Conservation (phyloP, 2,113 vertebrate species). For the Struthio camelus region DNA sequence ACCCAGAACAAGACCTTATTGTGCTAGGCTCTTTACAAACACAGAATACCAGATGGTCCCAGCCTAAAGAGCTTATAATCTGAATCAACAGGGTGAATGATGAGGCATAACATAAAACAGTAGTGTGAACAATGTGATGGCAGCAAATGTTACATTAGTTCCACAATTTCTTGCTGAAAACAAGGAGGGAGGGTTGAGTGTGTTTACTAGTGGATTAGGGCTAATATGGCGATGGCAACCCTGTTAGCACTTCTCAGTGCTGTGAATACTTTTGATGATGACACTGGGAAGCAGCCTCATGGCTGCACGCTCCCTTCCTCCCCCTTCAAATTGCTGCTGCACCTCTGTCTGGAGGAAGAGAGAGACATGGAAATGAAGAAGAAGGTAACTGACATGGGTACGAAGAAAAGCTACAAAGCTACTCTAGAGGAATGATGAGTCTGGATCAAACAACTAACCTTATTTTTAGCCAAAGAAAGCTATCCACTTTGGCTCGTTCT, state of each 20-base stretch:
- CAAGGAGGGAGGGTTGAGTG: background rate
- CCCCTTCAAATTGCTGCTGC: background rate
- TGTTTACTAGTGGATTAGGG: background rate
- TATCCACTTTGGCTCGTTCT: background rate
- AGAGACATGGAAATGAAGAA: background rate
- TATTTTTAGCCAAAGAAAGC: background rate
- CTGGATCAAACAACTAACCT: background rate
- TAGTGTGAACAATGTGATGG: slow-evolving; percentile 38
- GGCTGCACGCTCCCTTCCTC: background rate
- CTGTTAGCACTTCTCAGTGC: background rate
- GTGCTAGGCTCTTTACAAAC: background rate
- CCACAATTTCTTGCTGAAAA: background rate
- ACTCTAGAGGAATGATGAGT: background rate
- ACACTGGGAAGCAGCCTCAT: background rate
- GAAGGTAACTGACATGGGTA: background rate
- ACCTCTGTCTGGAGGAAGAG: background rate
- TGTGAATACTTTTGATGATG: background rate
- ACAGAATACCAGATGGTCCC: slow-evolving; percentile 37
- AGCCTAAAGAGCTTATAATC: slow-evolving; percentile 9
- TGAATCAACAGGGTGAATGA: slow-evolving; percentile 36
- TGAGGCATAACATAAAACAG: slow-evolving; percentile 11
- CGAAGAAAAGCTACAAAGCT: background rate
- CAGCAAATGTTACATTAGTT: slow-evolving; percentile 21
- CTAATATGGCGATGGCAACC: background rate
- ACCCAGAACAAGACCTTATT: slow-evolving; percentile 5